Base-by-base conservation (phyloP, 2,888 invertebrate species). In the Cloeon dipterum region DNA sequence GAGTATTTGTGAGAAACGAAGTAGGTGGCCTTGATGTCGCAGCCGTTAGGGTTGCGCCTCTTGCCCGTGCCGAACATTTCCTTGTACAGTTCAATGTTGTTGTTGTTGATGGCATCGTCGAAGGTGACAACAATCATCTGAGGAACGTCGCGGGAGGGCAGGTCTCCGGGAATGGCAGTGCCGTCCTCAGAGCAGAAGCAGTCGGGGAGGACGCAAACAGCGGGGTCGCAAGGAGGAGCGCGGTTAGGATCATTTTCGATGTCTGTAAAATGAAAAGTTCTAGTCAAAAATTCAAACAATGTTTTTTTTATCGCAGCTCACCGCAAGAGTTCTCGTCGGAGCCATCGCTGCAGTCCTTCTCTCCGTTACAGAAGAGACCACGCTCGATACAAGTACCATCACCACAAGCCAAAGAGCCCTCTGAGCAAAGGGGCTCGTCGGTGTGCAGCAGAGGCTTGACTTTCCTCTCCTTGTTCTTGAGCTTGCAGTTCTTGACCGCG, bases 41-140 rank as follows among this genome's bases (percentile, higher is more conserved):
- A 89, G 42, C 86, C 86, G 53, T 89, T 89, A 36, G 88, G 86
- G 53, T 89, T 89, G 57, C 81, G 82, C 44, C 88, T 71, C 49
- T 79, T 76, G n/a, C 38, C 38, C 13, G 25, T 25, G 13, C 26
- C 33, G 61, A 89, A 88, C 44, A 89, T 85, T 51, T 86, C 85
- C 55, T 82, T 82, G 67, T 88, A 89, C 36, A 89, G 61, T 48
- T 83, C 86, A 53, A 88, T 88, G 59, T 89, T 89, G 61, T 89
- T 86, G 59, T 86, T 86, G 58, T 89, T 89, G 58, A 89, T 83
- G 50, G 88, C 88, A 50, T 88, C 88, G 52, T 89, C 88, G 54
- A 89, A 89, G 36, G 88, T 88, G 52, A 89, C 78, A 40, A 83
- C 86, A 52, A 89, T 75, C 88, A 88, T 88, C 63, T 88, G 86